Evolutionary conservation across 30 jellyfish, hydroid and myxozoan species (phyloP), one percentile per base, ranked within the genome.

Genomic region (Aurelia coerulea): DNA sequence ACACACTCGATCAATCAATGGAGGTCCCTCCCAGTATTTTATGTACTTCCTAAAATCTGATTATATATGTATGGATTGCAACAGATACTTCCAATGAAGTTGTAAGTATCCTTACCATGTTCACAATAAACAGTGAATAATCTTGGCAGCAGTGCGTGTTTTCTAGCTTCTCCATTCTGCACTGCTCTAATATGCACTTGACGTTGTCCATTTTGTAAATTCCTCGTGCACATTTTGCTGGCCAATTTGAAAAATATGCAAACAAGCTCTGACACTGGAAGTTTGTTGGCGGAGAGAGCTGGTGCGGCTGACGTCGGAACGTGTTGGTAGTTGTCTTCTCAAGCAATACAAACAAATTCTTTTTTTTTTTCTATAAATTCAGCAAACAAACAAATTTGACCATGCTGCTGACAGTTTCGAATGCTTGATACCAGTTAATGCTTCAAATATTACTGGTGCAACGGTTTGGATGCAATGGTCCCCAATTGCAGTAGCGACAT

Each of bases 161-260:
- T 16, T 23, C 77, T 37, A 5, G 49, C 49, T 37, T 37, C 0
- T 37, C 49, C 49, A 2, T 37, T 5, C 0, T 37, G 49, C 49
- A 37, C 5, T 37, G 49, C 49, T 37, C 49, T 37, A 1, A 37
- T 37, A 5, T 37, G 49, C 49, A 37, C 49, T 37, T 37, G 5
- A 37, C 49, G 49, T 37, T 37, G 49, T 37, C 49, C 3, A 37
- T 2, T 5, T 37, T 37, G 49, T 37, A 37, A 37, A 37, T 37
- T 2, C 86, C 86, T 4, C 86, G 86, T 11, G 69, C 54, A 10
- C 74, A 76, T 6, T 52, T 10, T 0, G 33, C 75, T 51, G 86
- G 86, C 86, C 86, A 76, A 23, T 52, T 76, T 33, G 86, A 76
- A 13, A 76, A 76, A 34, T 51, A 76, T 41, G 75, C 58, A 18